phyloP scores from a whole-genome alignment of 2,888 invertebrate species.

The Myathropa florea region DNA sequence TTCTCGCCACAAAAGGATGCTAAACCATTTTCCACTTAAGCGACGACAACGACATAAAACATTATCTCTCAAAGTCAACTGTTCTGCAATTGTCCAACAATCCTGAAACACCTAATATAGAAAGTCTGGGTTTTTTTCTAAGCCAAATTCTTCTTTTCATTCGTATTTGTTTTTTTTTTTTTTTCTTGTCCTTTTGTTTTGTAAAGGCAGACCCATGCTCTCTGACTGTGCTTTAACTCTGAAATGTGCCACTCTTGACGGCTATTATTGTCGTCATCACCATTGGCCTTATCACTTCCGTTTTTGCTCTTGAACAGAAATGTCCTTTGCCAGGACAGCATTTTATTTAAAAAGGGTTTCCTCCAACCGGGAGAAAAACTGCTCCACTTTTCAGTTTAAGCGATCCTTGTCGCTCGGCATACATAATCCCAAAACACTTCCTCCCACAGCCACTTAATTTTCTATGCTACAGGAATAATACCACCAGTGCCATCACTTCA shows the following conservation, averaged over 20 bases:
- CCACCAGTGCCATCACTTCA: constrained; percentile 64
- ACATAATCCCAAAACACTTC: constrained; percentile 67
- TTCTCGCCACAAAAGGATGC: constrained; percentile 53
- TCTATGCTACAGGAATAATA: constrained; percentile 63
- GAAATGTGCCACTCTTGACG: constrained; percentile 54
- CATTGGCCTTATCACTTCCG: constrained; percentile 70
- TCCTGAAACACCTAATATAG: constrained; percentile 52
- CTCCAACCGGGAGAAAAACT: constrained; percentile 40
- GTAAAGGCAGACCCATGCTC: constrained; percentile 34
- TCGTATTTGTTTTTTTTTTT: neutral
- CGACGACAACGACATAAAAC: constrained; percentile 61
- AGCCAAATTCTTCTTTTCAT: constrained; percentile 51
- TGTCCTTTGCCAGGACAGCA: constrained; percentile 58
- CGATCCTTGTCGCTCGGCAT: constrained; percentile 57
- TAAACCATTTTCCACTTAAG: constrained; percentile 67
- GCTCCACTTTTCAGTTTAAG: constrained; percentile 64
- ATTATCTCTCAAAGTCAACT: constrained; percentile 62
- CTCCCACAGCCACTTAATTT: constrained; percentile 66
- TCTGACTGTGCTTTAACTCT: constrained; percentile 34
- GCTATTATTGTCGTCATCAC: constrained; percentile 67
- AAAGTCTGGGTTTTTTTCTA: constrained; percentile 33
- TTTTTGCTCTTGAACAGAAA: constrained; percentile 50
- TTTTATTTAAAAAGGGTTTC: constrained; percentile 61
- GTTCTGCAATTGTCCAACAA: constrained; percentile 64
- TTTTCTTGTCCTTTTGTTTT: constrained; percentile 20